Evolutionary conservation across 1,140 invertebrate genomes (phyloP), one percentile per base, ranked within the genome.

Genomic region (Bombyx mandarina): DNA sequence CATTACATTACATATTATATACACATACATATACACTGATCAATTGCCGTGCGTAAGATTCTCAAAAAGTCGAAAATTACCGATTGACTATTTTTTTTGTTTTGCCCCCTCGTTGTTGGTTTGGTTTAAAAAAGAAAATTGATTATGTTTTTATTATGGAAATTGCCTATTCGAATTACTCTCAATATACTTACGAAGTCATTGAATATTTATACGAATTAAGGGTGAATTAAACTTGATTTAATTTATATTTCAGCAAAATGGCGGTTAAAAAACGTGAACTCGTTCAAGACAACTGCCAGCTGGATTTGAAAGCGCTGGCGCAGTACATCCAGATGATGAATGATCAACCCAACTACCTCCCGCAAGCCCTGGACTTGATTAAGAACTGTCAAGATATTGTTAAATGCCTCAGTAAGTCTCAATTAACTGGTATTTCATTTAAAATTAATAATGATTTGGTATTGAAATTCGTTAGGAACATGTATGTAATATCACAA

Each of bases 331-430:
- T 82, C 10, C 69, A 79, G 44, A 35, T 74, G 45, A 77, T 82
- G 69, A 77, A 82, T 56, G 70, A 80, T 4, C 75, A 83, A 53
- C 63, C 71, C 12, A 56, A 63, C 42, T 85, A 77, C 54, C 52
- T 80, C 50, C 79, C 79, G 35, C 70, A 75, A 26, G 57, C 75
- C 3, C 58, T 61, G 53, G 78, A 82, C 54, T 60, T 85, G 3
- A 64, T 79, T 1, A 75, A 80, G 53, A 71, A 74, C 54, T 85
- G 79, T 56, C 75, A 80, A 57, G 73, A 85, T 58, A 79, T 85
- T 43, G 75, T 85, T 0, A 76, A 78, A 61, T 85, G 77, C 50
- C 65, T 85, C 4, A 65, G 82, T 85, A 63, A 77, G 79, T 77
- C 56, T 51, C 12, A 47, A 18, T 22, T 44, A 26, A 52, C 42